phyloP scores from a whole-genome alignment of 2,113 vertebrate genomes.

The Phylloscopus trochilus region DNA sequence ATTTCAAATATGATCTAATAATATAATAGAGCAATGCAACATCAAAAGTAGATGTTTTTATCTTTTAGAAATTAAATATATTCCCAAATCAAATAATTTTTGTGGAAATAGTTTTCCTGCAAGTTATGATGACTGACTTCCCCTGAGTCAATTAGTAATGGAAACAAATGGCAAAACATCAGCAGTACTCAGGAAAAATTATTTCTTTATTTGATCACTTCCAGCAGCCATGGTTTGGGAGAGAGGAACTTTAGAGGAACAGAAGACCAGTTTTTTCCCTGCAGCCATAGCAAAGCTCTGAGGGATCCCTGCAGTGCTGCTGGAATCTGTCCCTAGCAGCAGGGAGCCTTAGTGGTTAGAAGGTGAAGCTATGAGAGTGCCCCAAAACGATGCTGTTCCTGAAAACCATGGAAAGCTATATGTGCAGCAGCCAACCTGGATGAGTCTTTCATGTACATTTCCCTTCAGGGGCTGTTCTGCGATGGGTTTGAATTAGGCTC shows the following conservation, averaged over 20 bases:
- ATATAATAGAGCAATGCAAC: background rate
- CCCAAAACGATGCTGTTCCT: background rate
- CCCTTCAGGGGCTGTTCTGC: background rate
- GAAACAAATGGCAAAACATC: slow-evolving; percentile 16
- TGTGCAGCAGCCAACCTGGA: background rate
- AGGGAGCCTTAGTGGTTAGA: background rate
- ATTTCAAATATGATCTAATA: slow-evolving; percentile 23
- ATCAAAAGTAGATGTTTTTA: slow-evolving; percentile 17
- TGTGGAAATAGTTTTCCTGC: background rate
- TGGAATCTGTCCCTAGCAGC: background rate
- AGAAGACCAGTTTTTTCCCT: background rate
- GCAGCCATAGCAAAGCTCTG: background rate
- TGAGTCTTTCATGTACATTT: background rate
- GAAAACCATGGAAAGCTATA: background rate
- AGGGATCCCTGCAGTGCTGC: background rate
- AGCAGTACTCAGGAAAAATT: background rate
- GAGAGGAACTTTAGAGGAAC: background rate
- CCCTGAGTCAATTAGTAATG: background rate
- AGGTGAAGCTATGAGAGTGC: background rate
- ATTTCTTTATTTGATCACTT: background rate
- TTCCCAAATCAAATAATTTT: slow-evolving; percentile 3
- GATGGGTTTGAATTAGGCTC: background rate
- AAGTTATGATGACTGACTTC: slow-evolving; percentile 1
- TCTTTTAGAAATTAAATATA: background rate
- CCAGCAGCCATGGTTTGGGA: background rate